These are phyloP conservation scores for Hydropsyche tenuis DNA, from an alignment of 1,140 invertebrate species.

Conservation along the genomic window DNA sequence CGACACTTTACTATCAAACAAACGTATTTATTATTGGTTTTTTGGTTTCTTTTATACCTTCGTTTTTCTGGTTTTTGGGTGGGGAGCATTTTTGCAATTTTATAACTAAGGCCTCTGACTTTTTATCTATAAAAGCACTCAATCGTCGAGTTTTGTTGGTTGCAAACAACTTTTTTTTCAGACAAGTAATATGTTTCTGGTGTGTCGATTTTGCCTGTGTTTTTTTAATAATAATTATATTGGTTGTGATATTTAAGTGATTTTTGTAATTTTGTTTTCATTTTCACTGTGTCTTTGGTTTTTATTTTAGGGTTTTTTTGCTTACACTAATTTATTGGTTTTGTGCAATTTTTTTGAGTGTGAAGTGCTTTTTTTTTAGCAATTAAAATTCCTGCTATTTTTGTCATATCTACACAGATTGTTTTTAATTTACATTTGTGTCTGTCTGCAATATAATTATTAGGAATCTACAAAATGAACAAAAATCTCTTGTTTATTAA, in stretches of 20 bases:
- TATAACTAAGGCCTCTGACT: neutral
- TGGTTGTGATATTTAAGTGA: neutral
- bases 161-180: conserved; percentile 2
- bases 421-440: too few species aligned
- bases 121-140: conserved; percentile 9
- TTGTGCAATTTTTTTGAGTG: too few species aligned
- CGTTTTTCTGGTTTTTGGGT: conserved; percentile 29
- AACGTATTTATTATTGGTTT: conserved; percentile 47
- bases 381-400: too few species aligned
- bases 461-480: too few species aligned
- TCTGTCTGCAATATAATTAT: too few species aligned
- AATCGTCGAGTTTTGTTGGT: conserved; percentile 28
- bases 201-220: conserved; percentile 34
- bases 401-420: too few species aligned
- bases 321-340: conserved; percentile 7
- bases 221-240: conserved; percentile 8
- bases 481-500: too few species aligned
- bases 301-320: conserved; percentile 2
- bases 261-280: neutral
- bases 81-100: conserved; percentile 30
- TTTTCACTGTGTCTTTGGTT: neutral
- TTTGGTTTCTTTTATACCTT: conserved; percentile 26
- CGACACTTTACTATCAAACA: conserved; percentile 49
- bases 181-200: conserved; percentile 22
- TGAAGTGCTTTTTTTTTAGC: too few species aligned